Conservation (phyloP, 2,797 vertebrate species). For the Xerus rutilus region DNA sequence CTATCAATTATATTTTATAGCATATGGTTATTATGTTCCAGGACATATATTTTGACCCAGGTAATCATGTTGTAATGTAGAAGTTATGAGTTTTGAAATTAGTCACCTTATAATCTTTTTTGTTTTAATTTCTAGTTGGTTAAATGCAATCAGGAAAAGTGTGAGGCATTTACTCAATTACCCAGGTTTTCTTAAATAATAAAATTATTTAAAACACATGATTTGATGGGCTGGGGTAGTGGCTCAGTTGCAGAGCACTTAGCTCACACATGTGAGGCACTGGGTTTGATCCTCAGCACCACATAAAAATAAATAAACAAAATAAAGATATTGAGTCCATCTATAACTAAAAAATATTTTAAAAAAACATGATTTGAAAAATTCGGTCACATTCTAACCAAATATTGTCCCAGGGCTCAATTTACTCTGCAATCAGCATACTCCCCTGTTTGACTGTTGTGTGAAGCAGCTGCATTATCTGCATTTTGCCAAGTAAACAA, state of each 20-base stretch:
- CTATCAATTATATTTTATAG: conserved; percentile 73
- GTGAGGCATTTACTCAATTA: not conserved
- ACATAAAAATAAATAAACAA: too few species aligned
- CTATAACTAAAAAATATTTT: not conserved
- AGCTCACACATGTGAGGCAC: too few species aligned
- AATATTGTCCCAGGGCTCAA: conserved; percentile 55
- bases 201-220: conserved; percentile 64
- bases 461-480: conserved; percentile 76
- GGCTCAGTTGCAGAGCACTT: too few species aligned
- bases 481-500: conserved; percentile 79
- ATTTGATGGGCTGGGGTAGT: not conserved
- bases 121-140: conserved; percentile 2
- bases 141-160: not conserved
- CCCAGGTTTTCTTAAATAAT: conserved; percentile 15
- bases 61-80: conserved; percentile 29
- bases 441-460: conserved; percentile 50
- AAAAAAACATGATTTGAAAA: conserved; percentile 65
- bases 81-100: conserved; percentile 53
- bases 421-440: conserved; percentile 58
- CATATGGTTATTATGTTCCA: conserved; percentile 68
- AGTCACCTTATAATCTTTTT: not conserved
- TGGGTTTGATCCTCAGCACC: too few species aligned
- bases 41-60: conserved; percentile 71
- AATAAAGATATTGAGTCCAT: too few species aligned
- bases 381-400: conserved; percentile 71